Evolutionary conservation across 2,888 invertebrate genomes (phyloP), one percentile per base, ranked within the genome.

Genomic region (Cantharis rufa): DNA sequence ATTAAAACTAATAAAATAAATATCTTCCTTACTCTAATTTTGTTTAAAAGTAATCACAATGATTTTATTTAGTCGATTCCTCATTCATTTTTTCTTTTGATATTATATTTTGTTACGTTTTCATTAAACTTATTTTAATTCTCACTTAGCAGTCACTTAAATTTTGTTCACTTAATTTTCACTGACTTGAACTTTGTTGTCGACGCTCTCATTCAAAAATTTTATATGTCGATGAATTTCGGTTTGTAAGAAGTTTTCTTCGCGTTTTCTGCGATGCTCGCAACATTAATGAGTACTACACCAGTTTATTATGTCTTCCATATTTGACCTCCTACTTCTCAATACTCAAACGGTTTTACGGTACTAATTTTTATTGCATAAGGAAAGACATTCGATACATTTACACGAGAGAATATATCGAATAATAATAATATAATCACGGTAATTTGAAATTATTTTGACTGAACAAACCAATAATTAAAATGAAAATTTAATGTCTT

Each of bases 261-360:
- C 63, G 61, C 75, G 62, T 63, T 72, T 72, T 71, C 18, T 63
- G 24, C 28, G 62, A 69, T 76, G 69, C 69, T 32, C 72, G 62
- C 63, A 69, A 69, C 61, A 24, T 28, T 72, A 72, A 76, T 75
- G 74, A 74, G 66, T 75, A 70, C 61, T 24, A 28, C 27, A 63
- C 15, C 71, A 10, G 71, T 71, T 62, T 62, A 62, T 32, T 24
- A 48, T n/a, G 48, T 74, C 70, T 74, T 74, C 27, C 15, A 69
- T 63, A 70, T 61, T 61, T 71, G 70, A 71, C 70, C 70, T 75
- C 74, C 70, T 75, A 63, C 74, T 70, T 70, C 70, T 66, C 48
- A 48, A 21, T 66, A 21, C 64, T 24, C 21, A 66, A 32, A 66
- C 64, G 64, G 64, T 66, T 21, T 21, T 66, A 66, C 24, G 48